A percentile compares a stretch with the other conserved stretches of the same genome.
These are phyloP conservation scores for Lithodes maja DNA, from an alignment of 2,888 invertebrate species.

Conservation along the genomic window DNA sequence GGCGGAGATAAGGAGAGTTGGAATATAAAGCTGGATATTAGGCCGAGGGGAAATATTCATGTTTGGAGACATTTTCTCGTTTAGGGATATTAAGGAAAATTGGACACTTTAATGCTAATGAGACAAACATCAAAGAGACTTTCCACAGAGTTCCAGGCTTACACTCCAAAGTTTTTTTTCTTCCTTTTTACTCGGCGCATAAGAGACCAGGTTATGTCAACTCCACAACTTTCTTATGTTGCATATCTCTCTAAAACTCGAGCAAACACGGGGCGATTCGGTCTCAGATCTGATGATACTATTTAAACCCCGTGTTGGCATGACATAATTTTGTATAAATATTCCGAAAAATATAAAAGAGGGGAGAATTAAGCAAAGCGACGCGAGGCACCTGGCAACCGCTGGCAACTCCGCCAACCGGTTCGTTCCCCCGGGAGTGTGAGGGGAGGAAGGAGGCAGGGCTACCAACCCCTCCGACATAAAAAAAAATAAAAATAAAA, in stretches of 20 bases:
- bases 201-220: neutral
- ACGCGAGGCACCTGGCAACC: constrained; percentile 23
- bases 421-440: constrained; percentile 55
- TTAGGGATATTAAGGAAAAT: constrained; percentile 59
- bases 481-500: constrained; percentile 41
- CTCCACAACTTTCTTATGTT: neutral
- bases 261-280: neutral
- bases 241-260: neutral
- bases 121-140: constrained; percentile 62
- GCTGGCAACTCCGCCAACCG: constrained; percentile 43
- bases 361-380: neutral
- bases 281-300: neutral
- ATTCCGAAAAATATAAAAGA: neutral
- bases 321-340: too few species aligned
- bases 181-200: neutral
- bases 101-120: constrained; percentile 66
- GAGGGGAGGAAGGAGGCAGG: constrained; percentile 24
- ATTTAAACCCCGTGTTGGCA: neutral
- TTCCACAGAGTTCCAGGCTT: constrained; percentile 42
- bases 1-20: constrained; percentile 61
- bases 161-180: constrained; percentile 18
- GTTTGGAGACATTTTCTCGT: constrained; percentile 54
- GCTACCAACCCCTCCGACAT: constrained; percentile 44
- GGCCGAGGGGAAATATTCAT: constrained; percentile 65
- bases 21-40: constrained; percentile 65